Conservation (phyloP, 2,888 invertebrate genomes). For the Lasioglossum malachurum region DNA sequence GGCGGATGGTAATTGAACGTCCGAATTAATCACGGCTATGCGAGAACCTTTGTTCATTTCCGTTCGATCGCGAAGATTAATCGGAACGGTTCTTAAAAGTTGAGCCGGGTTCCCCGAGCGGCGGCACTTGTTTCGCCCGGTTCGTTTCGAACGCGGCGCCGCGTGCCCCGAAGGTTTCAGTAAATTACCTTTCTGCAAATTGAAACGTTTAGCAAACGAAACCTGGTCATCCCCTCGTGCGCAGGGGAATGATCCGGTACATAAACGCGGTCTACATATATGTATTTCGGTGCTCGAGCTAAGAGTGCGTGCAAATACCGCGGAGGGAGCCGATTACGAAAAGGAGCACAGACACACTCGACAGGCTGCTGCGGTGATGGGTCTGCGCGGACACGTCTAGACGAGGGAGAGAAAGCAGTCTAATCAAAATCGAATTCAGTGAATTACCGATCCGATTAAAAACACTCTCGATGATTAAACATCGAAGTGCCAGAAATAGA, state of each 20-base stretch:
- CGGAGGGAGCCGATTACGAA: slow-evolving; percentile 49
- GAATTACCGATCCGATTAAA: neutral
- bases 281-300: slow-evolving; percentile 50
- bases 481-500: neutral
- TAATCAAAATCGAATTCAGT: neutral
- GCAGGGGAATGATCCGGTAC: slow-evolving; percentile 50
- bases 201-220: slow-evolving; percentile 70
- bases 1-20: slow-evolving; percentile 6
- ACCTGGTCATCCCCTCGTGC: slow-evolving; percentile 65
- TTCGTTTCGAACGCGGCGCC: slow-evolving; percentile 30
- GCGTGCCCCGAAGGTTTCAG: slow-evolving; percentile 60
- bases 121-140: slow-evolving; percentile 51
- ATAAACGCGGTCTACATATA: slow-evolving; percentile 51
- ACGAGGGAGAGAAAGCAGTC: neutral
- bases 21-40: slow-evolving; percentile 16
- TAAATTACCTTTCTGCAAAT: slow-evolving; percentile 70
- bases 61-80: slow-evolving; percentile 40
- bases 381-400: slow-evolving; percentile 13
- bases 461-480: neutral
- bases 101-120: slow-evolving; percentile 38
- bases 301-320: slow-evolving; percentile 62
- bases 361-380: slow-evolving; percentile 13
- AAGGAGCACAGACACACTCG: slow-evolving; percentile 35
- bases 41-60: slow-evolving; percentile 36
- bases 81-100: slow-evolving; percentile 48